A percentile compares a stretch with the other conserved stretches of the same genome.
Conservation (phyloP, 2,888 invertebrate species). For the Heliconius charithonia region DNA sequence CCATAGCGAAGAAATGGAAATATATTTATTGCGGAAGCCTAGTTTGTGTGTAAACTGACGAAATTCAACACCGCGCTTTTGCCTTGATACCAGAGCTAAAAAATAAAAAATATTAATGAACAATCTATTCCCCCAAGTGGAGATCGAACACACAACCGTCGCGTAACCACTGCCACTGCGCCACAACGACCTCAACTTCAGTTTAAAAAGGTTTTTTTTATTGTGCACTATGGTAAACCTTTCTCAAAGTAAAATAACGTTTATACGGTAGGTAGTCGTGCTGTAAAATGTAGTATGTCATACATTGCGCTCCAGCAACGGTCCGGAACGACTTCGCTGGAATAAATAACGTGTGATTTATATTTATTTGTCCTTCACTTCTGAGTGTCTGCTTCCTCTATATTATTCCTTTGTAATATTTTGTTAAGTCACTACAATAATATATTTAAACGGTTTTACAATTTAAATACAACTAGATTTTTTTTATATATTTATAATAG, state of each 20-base stretch:
- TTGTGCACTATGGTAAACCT: neutral
- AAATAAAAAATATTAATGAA: no score
- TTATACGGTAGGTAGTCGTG: constrained; percentile 28
- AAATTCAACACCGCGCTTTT: no score
- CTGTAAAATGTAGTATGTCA: constrained; percentile 43
- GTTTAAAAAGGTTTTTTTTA: neutral
- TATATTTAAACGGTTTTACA: neutral
- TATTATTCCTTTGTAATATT: constrained; percentile 55
- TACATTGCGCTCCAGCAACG: constrained; percentile 47
- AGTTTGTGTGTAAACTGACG: no score
- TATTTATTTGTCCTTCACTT: constrained; percentile 78
- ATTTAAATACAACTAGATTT: neutral
- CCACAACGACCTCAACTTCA: no score
- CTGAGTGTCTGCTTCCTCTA: constrained; percentile 51
- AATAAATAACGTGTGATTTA: constrained; percentile 82
- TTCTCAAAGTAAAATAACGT: constrained; percentile 20
- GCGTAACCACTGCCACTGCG: no score
- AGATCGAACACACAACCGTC: no score
- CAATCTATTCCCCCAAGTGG: no score
- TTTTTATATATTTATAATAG: no score
- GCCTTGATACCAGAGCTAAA: no score
- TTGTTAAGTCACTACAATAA: neutral
- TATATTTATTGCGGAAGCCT: no score
- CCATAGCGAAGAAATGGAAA: no score
- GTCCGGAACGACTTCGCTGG: constrained; percentile 59